Evolutionary conservation across 2,888 invertebrate species (phyloP).

Genomic region (Glomeris marginata): DNA sequence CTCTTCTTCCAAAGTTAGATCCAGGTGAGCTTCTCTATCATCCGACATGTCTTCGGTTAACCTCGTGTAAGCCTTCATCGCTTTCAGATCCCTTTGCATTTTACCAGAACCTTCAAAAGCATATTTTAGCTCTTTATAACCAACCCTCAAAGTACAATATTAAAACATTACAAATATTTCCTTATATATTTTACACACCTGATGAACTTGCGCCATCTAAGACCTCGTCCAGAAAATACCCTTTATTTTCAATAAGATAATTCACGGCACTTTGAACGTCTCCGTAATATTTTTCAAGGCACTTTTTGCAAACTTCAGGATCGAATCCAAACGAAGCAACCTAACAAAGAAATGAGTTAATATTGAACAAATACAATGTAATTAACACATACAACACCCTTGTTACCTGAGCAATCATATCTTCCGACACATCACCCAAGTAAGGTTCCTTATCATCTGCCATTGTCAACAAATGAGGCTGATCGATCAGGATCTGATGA

Average conservation of each 20-base stretch:
- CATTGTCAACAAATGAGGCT: constrained; percentile 39
- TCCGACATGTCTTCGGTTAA: constrained; percentile 41
- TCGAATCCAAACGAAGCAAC: constrained; percentile 46
- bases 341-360: constrained; percentile 25
- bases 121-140: background rate
- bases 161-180: background rate
- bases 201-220: background rate
- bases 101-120: background rate
- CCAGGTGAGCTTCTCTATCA: constrained; percentile 55
- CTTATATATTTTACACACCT: background rate
- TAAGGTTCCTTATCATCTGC: constrained; percentile 23
- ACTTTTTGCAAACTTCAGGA: constrained; percentile 36
- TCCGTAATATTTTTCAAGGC: constrained; percentile 40
- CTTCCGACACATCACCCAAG: background rate
- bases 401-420: constrained; percentile 5
- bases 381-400: background rate
- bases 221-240: constrained; percentile 2
- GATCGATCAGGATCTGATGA: constrained; percentile 44
- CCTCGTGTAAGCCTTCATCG: constrained; percentile 39
- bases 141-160: background rate
- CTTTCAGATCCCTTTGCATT: background rate
- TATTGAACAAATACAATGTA: background rate
- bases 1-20: constrained; percentile 52
- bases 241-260: constrained; percentile 34
- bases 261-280: constrained; percentile 44